These are phyloP conservation scores for Plebejus argus DNA, from an alignment of 2,888 invertebrate species.

Conservation along the genomic window DNA sequence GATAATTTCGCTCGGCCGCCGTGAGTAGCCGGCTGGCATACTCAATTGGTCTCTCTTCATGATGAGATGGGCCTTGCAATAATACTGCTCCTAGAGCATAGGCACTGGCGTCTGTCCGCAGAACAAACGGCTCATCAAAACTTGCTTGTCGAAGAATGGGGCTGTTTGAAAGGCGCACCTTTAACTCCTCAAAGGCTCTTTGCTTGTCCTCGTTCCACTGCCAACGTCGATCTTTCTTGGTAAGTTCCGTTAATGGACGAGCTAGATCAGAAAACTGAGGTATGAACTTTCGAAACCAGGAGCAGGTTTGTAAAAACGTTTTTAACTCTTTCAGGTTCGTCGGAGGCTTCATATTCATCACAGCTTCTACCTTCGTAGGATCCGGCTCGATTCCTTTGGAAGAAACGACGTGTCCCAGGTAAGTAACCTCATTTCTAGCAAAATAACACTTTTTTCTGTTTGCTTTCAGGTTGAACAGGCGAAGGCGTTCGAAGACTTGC, in stretches of 20 bases:
- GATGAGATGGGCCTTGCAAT: background rate
- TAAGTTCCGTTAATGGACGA: background rate
- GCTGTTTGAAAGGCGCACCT: background rate
- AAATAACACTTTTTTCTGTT: too few relatives aligned
- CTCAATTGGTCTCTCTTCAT: background rate
- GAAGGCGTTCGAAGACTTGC: too few relatives aligned
- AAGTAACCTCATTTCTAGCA: constrained; percentile 8
- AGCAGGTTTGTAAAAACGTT: background rate
- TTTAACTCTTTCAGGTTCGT: background rate
- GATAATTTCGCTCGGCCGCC: background rate
- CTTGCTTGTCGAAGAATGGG: background rate
- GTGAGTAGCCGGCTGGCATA: background rate
- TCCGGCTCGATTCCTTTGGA: constrained; percentile 40
- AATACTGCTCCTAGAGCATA: constrained; percentile 11
- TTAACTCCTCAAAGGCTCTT: background rate
- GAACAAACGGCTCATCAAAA: background rate
- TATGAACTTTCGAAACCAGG: background rate
- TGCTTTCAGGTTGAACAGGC: too few relatives aligned
- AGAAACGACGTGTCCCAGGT: constrained; percentile 43
- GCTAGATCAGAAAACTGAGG: background rate
- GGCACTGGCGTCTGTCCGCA: constrained; percentile 31
- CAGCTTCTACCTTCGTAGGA: background rate
- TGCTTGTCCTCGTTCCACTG: background rate
- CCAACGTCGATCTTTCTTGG: background rate
- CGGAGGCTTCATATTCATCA: background rate